These are phyloP conservation scores for Eupithecia exiguata DNA, from an alignment of 2,888 invertebrate genomes.

Conservation along the genomic window DNA sequence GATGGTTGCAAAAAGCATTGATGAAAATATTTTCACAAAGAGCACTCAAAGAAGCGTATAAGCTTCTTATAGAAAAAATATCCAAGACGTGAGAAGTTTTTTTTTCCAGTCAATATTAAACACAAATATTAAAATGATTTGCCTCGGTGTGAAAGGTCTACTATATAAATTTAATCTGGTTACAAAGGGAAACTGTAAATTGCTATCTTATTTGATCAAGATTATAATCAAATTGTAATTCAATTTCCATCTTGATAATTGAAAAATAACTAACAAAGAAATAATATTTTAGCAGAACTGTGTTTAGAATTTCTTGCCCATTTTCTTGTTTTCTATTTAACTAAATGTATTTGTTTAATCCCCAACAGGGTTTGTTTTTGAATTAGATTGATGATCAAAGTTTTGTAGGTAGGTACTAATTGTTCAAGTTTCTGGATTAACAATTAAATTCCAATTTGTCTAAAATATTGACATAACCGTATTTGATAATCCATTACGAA, in stretches of 20 bases:
- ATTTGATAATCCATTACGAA: conserved; percentile 11
- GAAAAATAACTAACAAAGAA: neutral
- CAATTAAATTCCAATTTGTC: conserved; percentile 14
- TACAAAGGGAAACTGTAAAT: neutral
- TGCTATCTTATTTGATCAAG: neutral
- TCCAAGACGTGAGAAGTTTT: neutral
- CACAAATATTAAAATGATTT: neutral
- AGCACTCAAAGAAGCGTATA: conserved; percentile 26
- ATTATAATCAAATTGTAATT: neutral
- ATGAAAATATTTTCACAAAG: conserved; percentile 29
- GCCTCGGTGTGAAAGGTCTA: neutral
- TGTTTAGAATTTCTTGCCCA: neutral
- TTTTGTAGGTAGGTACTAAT: conserved; percentile 7
- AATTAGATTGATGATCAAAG: conserved; percentile 17
- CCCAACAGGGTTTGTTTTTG: conserved; percentile 9
- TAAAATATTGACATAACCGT: conserved; percentile 10
- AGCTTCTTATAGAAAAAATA: conserved; percentile 23
- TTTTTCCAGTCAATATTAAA: neutral
- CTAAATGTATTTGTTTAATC: neutral
- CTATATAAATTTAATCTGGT: conserved; percentile 1
- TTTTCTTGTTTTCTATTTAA: conserved; percentile 9
- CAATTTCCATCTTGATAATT: conserved; percentile 4
- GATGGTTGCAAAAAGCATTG: neutral
- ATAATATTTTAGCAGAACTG: neutral
- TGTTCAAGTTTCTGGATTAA: conserved; percentile 11